A percentile compares a stretch with the other conserved stretches of the same genome.
phyloP scores from a whole-genome alignment of 2,113 vertebrate genomes.

The Sturnus vulgaris region DNA sequence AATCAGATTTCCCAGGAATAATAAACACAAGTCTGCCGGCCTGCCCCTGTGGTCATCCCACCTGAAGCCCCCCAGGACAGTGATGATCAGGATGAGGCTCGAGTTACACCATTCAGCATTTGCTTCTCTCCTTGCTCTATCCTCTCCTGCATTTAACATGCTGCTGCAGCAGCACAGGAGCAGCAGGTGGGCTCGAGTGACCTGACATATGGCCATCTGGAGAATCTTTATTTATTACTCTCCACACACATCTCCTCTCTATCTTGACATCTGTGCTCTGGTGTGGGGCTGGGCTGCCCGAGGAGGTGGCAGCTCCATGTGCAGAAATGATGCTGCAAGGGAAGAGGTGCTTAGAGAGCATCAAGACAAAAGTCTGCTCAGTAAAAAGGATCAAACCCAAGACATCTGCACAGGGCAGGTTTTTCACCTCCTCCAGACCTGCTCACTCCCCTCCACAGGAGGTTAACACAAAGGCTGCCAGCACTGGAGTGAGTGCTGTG shows the following conservation, averaged over 20 bases:
- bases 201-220: background rate
- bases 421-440: background rate
- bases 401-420: background rate
- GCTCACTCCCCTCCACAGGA: background rate
- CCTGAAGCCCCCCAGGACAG: background rate
- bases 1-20: background rate
- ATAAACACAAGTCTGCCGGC: background rate
- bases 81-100: accelerated
- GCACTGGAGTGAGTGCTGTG: background rate
- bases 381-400: background rate
- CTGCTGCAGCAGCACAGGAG: background rate
- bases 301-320: background rate
- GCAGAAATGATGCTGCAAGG: background rate
- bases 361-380: background rate
- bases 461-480: background rate
- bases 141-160: background rate
- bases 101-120: background rate
- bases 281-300: accelerated
- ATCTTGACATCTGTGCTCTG: background rate
- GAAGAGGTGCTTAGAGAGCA: background rate
- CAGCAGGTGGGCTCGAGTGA: background rate
- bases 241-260: background rate
- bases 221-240: background rate
- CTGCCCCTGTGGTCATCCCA: background rate
- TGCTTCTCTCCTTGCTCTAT: background rate